Base-by-base conservation (phyloP, 2,113 vertebrate genomes). In the Phylloscopus trochiloides region DNA sequence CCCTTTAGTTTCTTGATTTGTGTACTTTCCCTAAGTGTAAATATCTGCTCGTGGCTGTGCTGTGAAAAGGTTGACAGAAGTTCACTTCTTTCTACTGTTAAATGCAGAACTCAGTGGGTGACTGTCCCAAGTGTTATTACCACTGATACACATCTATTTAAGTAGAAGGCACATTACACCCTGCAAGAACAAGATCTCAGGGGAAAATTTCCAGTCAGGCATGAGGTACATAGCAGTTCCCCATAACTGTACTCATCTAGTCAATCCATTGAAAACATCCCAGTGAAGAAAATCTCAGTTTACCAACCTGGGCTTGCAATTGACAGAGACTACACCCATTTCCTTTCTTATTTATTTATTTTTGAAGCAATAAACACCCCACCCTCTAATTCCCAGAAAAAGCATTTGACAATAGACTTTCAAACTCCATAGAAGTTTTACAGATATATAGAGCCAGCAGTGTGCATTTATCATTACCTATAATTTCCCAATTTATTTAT, bases 271-370 rank as follows among this genome's bases (percentile, higher is more conserved):
- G 52, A 24, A 67, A 65, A 67, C 32, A 52, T 36, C 17, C 17
- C 61, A 62, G 36, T 17, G 19, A 28, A 55, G n/a, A 59, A 66
- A 78, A 51, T 48, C 48, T 55, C 72, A 20, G 2, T 2, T 74
- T 45, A 81, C n/a, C 26, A 74, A 4, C 7, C 18, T 68, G 20
- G 38, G 29, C 32, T 86, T 86, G 48, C 62, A 78, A 91, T 61
- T 36, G 86, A 94, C 68, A 52, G 62, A 91, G 73, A 58, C 51
- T 61, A 89, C 73, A 22, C 86, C 89, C 80, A 87, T 94, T 92
- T 76, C 93, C 84, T 85, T 95, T 75, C 40, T 92, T 92, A 84
- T 96, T 96, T 94, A 82, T 94, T 94, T 92, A 74, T 77, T 87
- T 96, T 67, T 89, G 26, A 86, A 92, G 11, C 36, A 45, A 40